Evolutionary conservation across 2,888 invertebrate species (phyloP), one percentile per base, ranked within the genome.

Genomic region (Philhelius pedissequus): DNA sequence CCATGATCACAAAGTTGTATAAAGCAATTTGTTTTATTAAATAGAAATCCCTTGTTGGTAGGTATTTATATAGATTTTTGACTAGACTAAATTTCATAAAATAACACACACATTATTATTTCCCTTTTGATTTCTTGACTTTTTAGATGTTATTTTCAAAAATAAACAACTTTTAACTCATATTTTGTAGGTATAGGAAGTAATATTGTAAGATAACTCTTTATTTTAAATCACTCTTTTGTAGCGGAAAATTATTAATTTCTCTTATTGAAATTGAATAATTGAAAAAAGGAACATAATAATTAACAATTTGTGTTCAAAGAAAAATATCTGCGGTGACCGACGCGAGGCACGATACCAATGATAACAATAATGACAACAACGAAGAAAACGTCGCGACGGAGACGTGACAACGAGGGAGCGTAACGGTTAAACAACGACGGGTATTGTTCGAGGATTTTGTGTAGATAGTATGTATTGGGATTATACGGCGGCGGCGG

Each of bases 1-100:
- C 97, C 95, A 98, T 92, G 60, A 73, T 79, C 56, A 69, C 62
- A 54, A 32, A 56, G 48, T 18, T 48, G 13, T 48, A n/a, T n/a
- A 48, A 11, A 45, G 20, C 18, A 45, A 45, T 35, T 15, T 43
- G 27, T 35, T 50, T 52, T 50, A 8, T 48, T 66, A 45, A 11
- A 11, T 18, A 18, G 7, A 45, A 60, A 13, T 60, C 13, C 45
- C 25, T 32, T 20, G n/a, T 11, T 22, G 54, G 3, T 4, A 20
- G 9, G 1, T 8, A 27, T 27, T n/a, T 18, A 27, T 52, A 0
- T 52, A 15, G 27, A 13, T 22, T 32, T 22, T 13, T 30, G 20
- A 69, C 60, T 69, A 40, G 58, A 60, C 1, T 52, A 25, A 7
- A 25, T 27, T 60, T 40, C 27, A 30, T 27, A 62, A 32, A 30